A percentile compares a stretch with the other conserved stretches of the same genome.
Evolutionary conservation across 1,140 invertebrate genomes (phyloP).

Genomic region (Diuraphis noxia): DNA sequence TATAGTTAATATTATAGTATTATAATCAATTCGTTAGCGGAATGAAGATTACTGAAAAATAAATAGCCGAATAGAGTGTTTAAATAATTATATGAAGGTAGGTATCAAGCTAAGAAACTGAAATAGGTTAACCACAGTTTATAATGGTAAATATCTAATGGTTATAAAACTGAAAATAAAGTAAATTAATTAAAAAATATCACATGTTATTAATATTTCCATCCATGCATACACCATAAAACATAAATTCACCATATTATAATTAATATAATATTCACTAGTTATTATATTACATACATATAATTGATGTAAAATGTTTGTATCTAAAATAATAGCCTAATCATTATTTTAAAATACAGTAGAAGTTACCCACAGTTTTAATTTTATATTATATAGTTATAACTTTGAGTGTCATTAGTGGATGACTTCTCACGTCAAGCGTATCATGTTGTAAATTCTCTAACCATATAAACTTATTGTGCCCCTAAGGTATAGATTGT

Average conservation of each 20-base stretch:
- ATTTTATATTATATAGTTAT: background rate
- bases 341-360: background rate
- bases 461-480: no score
- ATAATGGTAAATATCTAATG: background rate
- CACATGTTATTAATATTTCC: no score
- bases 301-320: no score
- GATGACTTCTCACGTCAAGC: no score
- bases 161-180: background rate
- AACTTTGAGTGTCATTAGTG: no score
- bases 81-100: no score
- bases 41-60: background rate
- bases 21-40: background rate
- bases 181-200: background rate
- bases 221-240: no score
- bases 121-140: background rate
- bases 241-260: background rate
- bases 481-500: no score
- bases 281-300: background rate
- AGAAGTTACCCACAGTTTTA: background rate
- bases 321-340: no score
- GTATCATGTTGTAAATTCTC: no score
- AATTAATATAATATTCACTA: background rate
- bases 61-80: background rate
- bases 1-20: background rate
- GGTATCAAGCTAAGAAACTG: background rate